Percentiles rank a stretch among this genome's conserved stretches.
Evolutionary conservation across 2,113 vertebrate genomes (phyloP).

Genomic region (Drymodes brunneopygia): DNA sequence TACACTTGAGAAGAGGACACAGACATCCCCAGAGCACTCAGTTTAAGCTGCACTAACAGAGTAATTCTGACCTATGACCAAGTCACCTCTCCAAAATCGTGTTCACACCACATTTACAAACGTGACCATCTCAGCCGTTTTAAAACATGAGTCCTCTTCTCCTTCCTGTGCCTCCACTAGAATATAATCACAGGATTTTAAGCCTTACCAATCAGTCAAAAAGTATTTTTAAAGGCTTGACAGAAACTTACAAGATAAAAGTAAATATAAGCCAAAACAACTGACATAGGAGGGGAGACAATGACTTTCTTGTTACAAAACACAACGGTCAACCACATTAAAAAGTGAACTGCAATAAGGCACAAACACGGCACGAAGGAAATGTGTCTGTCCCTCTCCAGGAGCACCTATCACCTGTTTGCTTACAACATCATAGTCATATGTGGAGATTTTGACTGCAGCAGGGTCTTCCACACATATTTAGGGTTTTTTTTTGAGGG

Average conservation of each 20-base stretch:
- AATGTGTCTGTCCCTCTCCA: background rate
- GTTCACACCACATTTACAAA: background rate
- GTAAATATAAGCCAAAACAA: background rate
- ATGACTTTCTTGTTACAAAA: background rate
- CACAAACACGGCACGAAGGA: background rate
- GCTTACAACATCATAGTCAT: background rate
- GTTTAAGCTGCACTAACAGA: background rate
- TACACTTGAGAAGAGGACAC: background rate
- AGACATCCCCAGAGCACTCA: background rate
- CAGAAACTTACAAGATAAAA: background rate
- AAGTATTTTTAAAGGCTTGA: background rate
- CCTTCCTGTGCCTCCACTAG: background rate
- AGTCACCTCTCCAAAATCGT: background rate
- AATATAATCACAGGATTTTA: background rate
- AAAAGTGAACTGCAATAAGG: background rate
- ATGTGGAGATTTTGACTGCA: background rate
- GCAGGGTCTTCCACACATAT: background rate
- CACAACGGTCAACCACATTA: background rate
- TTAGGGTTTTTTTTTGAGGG: background rate
- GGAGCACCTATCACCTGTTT: background rate
- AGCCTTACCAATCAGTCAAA: background rate
- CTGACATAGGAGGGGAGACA: background rate
- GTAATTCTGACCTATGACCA: background rate
- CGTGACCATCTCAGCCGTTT: background rate
- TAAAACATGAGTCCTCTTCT: background rate